These are phyloP conservation scores for Trachymyrmex cornetzi DNA, from an alignment of 1,140 invertebrate genomes.

Conservation along the genomic window DNA sequence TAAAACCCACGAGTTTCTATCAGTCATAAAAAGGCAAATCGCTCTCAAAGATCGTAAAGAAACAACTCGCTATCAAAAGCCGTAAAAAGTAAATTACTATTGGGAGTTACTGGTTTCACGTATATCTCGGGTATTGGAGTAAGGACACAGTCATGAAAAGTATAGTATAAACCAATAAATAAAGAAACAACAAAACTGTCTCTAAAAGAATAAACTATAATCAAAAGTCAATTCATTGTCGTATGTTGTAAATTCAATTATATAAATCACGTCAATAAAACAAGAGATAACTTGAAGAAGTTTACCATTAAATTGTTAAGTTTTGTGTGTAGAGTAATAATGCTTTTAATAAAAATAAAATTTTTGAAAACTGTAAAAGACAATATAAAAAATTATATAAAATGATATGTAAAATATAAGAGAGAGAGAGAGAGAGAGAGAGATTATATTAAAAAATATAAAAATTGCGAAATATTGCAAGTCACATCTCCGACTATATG, in stretches of 20 bases:
- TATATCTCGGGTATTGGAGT: neutral
- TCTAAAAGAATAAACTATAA: neutral
- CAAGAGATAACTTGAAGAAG: neutral
- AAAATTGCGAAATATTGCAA: neutral
- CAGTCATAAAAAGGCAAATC: conserved; percentile 37
- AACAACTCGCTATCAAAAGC: conserved; percentile 17
- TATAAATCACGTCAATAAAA: neutral
- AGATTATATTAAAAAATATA: neutral
- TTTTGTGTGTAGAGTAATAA: neutral
- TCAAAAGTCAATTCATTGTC: neutral
- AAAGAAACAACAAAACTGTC: neutral
- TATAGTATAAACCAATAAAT: conserved; percentile 3
- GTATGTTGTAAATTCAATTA: neutral
- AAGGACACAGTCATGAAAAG: neutral
- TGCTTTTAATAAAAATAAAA: neutral
- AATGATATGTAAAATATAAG: no score
- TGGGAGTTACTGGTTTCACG: neutral
- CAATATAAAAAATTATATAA: no score
- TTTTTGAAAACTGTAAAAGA: neutral
- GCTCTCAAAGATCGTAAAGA: conserved; percentile 16
- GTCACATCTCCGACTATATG: neutral
- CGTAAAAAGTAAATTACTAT: conserved; percentile 34
- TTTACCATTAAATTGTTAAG: neutral
- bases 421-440: no score
- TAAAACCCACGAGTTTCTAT: conserved; percentile 29